Base-by-base conservation (phyloP, 1,140 invertebrate genomes). In the Aphaenogaster floridana region DNA sequence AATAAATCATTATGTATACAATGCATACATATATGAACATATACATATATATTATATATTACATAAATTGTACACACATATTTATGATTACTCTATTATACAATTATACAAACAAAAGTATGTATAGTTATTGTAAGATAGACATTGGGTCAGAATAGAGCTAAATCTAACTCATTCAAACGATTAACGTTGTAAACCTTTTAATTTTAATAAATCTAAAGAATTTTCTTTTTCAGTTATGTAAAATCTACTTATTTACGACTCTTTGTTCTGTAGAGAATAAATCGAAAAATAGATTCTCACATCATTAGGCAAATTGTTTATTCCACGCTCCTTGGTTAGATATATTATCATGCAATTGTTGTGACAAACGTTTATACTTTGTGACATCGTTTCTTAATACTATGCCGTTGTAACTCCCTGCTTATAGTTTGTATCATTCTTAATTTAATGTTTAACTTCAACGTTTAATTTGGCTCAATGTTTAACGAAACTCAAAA, bases 151-250 rank as follows among this genome's bases (percentile, higher is more conserved):
- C 17, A 2, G 45, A 69, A 68, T 64, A 59, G 42, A 76, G 42
- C 39, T 78, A 69, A 71, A 54, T 86, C n/a, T 57, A 84, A 85
- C 4, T 76, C 64, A 84, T 68, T 92, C 66, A 71, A 86, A 85
- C 52, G 63, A 77, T 80, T 93, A 92, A 91, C 91, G 91, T 91
- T 94, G 94, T 94, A 93, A 93, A 93, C 87, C 85, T 17, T 83
- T 83, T 87, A 87, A 69, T 94, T 95, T 93, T 94, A 95, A 95
- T 95, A 95, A 94, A 95, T 92, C 86, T 90, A 92, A 91, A 93
- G 86, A 92, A 93, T 92, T 94, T 92, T 93, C 92, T 94, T 0
- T 28, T 28, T 28, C 91, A 91, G 91, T 91, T 87, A 36, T 79
- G 36, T 57, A 48, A 74, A 36, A 64, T 39, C 48, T 69, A 87